These are phyloP conservation scores for Dascyllus trimaculatus DNA, from an alignment of 2,113 vertebrate genomes.

Conservation along the genomic window DNA sequence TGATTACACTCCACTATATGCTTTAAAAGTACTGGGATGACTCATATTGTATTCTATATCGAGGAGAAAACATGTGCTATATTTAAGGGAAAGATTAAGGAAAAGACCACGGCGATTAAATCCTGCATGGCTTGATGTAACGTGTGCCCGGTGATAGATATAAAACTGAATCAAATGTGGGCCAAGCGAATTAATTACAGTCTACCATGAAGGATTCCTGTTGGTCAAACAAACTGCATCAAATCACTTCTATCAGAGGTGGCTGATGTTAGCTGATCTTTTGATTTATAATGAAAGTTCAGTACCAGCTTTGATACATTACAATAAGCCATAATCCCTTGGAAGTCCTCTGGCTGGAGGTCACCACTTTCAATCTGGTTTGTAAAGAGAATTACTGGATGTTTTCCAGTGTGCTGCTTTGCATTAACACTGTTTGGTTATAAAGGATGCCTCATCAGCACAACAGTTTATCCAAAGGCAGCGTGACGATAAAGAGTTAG, in stretches of 20 bases:
- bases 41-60: too few species aligned
- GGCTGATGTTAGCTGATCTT: slow-evolving; percentile 7
- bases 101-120: neutral
- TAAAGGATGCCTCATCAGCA: slow-evolving; percentile 2
- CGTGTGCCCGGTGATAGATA: neutral
- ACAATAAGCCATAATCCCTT: slow-evolving; percentile 28
- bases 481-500: neutral
- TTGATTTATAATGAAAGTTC: slow-evolving; percentile 29
- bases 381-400: slow-evolving; percentile 17
- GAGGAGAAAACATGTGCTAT: too few species aligned
- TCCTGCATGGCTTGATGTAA: neutral
- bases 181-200: slow-evolving; percentile 20
- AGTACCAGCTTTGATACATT: slow-evolving; percentile 18
- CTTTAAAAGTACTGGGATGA: too few species aligned
- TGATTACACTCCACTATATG: too few species aligned
- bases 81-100: neutral
- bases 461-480: neutral
- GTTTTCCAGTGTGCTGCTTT: neutral
- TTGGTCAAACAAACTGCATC: slow-evolving; percentile 32
- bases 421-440: neutral
- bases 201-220: neutral
- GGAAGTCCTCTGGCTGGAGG: slow-evolving; percentile 37
- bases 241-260: slow-evolving; percentile 25
- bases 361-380: slow-evolving; percentile 21
- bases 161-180: neutral